Evolutionary conservation across 2,797 vertebrate species (phyloP).

Genomic region (Fringilla coelebs): DNA sequence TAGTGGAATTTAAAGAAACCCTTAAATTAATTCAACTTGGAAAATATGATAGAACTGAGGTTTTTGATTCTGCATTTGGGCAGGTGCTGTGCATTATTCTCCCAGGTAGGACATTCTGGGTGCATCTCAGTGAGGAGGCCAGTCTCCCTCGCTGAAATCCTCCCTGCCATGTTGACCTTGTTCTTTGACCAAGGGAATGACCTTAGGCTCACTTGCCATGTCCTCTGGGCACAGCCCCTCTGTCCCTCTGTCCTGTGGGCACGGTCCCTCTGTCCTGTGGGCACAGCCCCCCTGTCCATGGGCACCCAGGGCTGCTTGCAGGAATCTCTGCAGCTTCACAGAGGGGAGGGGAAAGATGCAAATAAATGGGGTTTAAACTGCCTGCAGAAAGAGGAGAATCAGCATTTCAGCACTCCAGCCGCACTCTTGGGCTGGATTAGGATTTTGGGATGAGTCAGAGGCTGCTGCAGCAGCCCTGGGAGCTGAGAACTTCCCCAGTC

Average conservation of each 20-base stretch:
- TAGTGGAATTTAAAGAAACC: neutral
- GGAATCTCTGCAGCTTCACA: neutral
- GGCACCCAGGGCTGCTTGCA: neutral
- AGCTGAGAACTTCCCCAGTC: neutral
- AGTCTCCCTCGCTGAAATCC: neutral
- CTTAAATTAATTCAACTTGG: neutral
- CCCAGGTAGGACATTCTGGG: accelerated
- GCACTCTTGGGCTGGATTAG: neutral
- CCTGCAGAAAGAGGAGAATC: neutral
- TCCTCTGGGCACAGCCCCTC: no score
- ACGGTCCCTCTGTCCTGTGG: neutral
- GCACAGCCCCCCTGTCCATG: neutral
- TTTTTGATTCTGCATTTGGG: neutral
- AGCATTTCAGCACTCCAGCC: neutral
- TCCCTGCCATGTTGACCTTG: neutral
- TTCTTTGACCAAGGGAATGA: neutral
- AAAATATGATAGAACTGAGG: neutral
- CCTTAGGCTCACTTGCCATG: accelerated
- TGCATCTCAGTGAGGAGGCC: neutral
- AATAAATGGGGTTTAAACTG: neutral
- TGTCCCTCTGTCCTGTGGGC: no score
- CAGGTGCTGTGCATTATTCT: neutral
- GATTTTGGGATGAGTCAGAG: neutral
- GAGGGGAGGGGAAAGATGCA: neutral
- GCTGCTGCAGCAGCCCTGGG: neutral